A percentile compares a stretch with the other conserved stretches of the same genome.
Conservation (phyloP, 2,797 vertebrate genomes). For the Argentina silus region DNA sequence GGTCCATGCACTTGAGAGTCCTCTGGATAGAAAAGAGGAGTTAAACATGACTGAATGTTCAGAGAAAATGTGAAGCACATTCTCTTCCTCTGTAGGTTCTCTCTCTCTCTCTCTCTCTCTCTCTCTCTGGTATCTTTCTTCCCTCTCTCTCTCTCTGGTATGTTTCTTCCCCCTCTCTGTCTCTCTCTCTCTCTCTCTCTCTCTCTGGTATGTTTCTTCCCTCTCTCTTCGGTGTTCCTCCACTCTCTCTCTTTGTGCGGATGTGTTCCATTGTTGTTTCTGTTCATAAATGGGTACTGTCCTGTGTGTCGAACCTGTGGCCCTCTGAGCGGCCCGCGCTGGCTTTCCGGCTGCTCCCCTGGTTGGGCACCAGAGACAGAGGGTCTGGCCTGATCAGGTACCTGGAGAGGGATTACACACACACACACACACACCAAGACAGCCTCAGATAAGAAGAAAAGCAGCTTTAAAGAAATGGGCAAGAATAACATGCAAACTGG, state of each 20-base stretch:
- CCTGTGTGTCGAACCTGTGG: constrained; percentile 77
- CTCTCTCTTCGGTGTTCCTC: neutral
- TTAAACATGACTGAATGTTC: constrained; percentile 39
- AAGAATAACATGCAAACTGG: neutral
- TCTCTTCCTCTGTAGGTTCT: constrained; percentile 14
- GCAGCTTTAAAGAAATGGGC: no score
- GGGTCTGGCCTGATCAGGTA: constrained; percentile 86
- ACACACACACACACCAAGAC: neutral
- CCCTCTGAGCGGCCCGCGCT: constrained; percentile 73
- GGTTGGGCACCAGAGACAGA: constrained; percentile 80
- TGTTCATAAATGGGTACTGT: constrained; percentile 83
- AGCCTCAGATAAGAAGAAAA: no score
- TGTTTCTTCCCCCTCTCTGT: constrained; percentile 14
- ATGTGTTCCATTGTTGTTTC: constrained; percentile 25
- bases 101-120: neutral
- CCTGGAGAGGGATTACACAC: constrained; percentile 56
- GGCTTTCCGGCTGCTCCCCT: constrained; percentile 76
- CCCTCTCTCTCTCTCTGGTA: neutral
- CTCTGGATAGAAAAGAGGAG: constrained; percentile 34
- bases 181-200: constrained; percentile 22
- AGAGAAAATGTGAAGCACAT: constrained; percentile 28
- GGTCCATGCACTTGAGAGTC: constrained; percentile 66
- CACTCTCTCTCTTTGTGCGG: constrained; percentile 14
- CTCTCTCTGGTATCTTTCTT: constrained; percentile 1
- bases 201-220: constrained; percentile 4